A percentile compares a stretch with the other conserved stretches of the same genome.
phyloP scores from a whole-genome alignment of 2,888 invertebrate genomes.

The Cynaeus angustus region DNA sequence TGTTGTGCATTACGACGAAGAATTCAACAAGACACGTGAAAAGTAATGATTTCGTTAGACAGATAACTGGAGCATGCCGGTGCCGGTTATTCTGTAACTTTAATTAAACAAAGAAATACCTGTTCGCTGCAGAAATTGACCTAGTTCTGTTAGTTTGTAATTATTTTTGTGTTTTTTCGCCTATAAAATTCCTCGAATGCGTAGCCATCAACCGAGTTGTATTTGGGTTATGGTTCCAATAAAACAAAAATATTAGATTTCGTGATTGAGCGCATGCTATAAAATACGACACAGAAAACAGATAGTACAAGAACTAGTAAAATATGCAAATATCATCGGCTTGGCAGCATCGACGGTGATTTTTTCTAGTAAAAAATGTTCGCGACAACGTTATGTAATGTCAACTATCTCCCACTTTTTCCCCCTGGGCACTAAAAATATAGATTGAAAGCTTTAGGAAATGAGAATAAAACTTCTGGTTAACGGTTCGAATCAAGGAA shows the following conservation, averaged over 20 bases:
- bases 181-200: neutral
- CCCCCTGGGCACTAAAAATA: constrained; percentile 34
- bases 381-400: constrained; percentile 31
- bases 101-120: neutral
- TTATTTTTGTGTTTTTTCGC: neutral
- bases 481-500: constrained; percentile 53
- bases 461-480: constrained; percentile 51
- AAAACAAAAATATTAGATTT: constrained; percentile 35
- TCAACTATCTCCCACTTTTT: constrained; percentile 37
- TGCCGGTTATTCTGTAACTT: neutral
- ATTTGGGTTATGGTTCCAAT: constrained; percentile 37
- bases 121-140: too few species aligned
- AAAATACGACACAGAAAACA: constrained; percentile 37
- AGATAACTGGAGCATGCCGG: neutral
- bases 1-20: neutral
- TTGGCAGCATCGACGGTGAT: constrained; percentile 18
- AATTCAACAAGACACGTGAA: constrained; percentile 6
- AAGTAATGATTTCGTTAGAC: neutral
- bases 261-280: constrained; percentile 39
- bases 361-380: constrained; percentile 30
- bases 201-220: constrained; percentile 20
- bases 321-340: constrained; percentile 42
- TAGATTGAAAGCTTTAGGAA: constrained; percentile 49
- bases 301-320: constrained; percentile 38
- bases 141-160: neutral